Evolutionary conservation across 2,797 vertebrate genomes (phyloP), one percentile per base, ranked within the genome.

Genomic region (Rhinella marina): DNA sequence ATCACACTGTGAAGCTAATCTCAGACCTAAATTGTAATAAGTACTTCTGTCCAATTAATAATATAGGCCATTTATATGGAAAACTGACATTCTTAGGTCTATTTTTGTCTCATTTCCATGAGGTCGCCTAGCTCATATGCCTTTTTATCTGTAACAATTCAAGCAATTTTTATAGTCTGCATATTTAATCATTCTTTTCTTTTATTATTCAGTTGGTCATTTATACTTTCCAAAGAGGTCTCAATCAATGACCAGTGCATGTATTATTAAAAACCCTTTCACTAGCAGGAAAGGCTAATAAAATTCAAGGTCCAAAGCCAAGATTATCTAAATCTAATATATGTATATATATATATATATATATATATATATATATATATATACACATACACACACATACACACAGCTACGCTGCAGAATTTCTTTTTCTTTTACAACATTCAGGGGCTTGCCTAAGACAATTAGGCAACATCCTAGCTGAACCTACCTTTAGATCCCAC

Each of bases 171-270:
- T 85, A 85, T 85, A 85, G 62, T 77, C 84, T 85, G 84, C 41
- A 85, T 77, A 85, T 85, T 85, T 85, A 50, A 85, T 77, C 23
- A 54, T 78, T 52, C 73, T 85, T 77, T 64, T 76, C 57, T 66
- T 85, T 61, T 85, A 85, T 85, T 85, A 85, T 85, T 85, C 61
- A 85, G 84, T 23, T 64, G 59, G 84, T 84, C 83, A 85, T 85
- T 85, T 85, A 64, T 85, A 59, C 57, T 48, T 25, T 52, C 66
- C 73, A 50, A 77, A 85, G 73, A 19, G 57, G 57, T 32, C 73
- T 64, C 48, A 85, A 77, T 77, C 84, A 85, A 77, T 77, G 73
- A 54, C 16, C 7, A 52, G 56, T 9, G 57, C 52, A 85, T 85
- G 21, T 62, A 64, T 85, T 76, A 85, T 64, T 66, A 64, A 85